These are phyloP conservation scores for Actinernus sp. DNA, from an alignment of 92 coral and sea anemone genomes.

Conservation along the genomic window DNA sequence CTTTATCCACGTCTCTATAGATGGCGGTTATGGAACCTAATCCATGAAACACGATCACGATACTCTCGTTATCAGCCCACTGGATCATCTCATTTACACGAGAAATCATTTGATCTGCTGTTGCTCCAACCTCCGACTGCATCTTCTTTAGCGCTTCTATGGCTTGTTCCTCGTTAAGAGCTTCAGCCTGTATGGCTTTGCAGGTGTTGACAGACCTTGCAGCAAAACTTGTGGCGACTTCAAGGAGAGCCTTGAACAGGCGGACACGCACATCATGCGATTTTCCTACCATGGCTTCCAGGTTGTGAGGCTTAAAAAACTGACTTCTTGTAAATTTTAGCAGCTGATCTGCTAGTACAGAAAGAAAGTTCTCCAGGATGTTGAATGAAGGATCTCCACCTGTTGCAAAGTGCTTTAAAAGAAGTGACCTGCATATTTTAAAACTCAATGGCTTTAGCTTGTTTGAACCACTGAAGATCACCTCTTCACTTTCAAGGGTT, in stretches of 20 bases:
- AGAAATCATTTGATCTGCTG: constrained; percentile 83
- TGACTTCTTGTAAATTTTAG: constrained; percentile 88
- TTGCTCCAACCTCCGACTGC: constrained; percentile 31
- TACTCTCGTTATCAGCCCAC: constrained; percentile 94
- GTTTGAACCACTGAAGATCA: constrained; percentile 54
- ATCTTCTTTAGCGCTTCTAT: constrained; percentile 60
- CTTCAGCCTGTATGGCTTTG: constrained; percentile 69
- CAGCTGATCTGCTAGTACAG: constrained; percentile 95
- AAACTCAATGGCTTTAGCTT: constrained; percentile 55
- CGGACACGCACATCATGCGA: constrained; percentile 81
- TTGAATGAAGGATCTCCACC: constrained; percentile 80
- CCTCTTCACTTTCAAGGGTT: constrained; percentile 68
- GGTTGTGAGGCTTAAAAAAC: constrained; percentile 72
- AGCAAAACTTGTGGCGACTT: constrained; percentile 93
- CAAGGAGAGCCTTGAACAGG: constrained; percentile 86
- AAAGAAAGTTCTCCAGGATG: constrained; percentile 74
- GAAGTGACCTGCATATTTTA: constrained; percentile 57
- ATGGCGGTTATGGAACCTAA: constrained; percentile 84
- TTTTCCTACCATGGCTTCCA: constrained; percentile 71
- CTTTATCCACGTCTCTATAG: constrained; percentile 68
- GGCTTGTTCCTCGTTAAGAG: constrained; percentile 69
- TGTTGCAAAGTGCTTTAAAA: constrained; percentile 69
- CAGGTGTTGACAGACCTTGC: constrained; percentile 87
- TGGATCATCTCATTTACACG: constrained; percentile 94
- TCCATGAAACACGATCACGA: constrained; percentile 84